These are phyloP conservation scores for Urechis unicinctus DNA, from an alignment of 2,888 invertebrate genomes.

Conservation along the genomic window DNA sequence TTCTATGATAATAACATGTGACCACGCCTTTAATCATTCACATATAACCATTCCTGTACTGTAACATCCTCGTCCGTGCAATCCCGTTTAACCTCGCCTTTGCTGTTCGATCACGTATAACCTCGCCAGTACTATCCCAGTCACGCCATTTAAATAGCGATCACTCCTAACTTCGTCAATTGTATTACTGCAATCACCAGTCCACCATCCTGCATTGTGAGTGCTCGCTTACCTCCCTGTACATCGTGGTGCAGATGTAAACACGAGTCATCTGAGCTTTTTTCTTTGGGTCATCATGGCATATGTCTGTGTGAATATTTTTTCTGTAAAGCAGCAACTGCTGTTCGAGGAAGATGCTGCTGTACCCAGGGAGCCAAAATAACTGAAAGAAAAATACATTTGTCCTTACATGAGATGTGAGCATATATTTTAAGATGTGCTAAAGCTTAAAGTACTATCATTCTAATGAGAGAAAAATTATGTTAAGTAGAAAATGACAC, in stretches of 20 bases:
- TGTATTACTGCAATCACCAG: no score
- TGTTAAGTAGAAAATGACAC: no score
- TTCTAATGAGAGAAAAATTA: not conserved
- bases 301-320: slow-evolving; percentile 18
- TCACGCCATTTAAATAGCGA: no score
- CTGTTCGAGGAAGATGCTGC: slow-evolving; percentile 28
- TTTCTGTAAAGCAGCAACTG: slow-evolving; percentile 27
- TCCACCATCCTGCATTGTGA: no score
- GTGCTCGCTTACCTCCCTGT: slow-evolving; percentile 29
- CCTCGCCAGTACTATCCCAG: no score
- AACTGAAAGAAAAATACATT: slow-evolving; percentile 22
- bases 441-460: not conserved
- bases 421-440: not conserved
- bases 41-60: no score
- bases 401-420: not conserved
- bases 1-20: no score
- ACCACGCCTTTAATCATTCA: no score
- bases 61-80: no score
- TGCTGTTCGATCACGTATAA: no score
- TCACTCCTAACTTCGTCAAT: no score
- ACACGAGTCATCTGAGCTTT: slow-evolving; percentile 23
- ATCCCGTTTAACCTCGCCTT: no score
- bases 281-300: slow-evolving; percentile 8
- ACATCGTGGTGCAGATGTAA: slow-evolving; percentile 46
- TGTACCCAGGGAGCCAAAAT: slow-evolving; percentile 36